These are phyloP conservation scores for Zaprionus ghesquierei DNA, from an alignment of 1,140 invertebrate species.

Conservation along the genomic window DNA sequence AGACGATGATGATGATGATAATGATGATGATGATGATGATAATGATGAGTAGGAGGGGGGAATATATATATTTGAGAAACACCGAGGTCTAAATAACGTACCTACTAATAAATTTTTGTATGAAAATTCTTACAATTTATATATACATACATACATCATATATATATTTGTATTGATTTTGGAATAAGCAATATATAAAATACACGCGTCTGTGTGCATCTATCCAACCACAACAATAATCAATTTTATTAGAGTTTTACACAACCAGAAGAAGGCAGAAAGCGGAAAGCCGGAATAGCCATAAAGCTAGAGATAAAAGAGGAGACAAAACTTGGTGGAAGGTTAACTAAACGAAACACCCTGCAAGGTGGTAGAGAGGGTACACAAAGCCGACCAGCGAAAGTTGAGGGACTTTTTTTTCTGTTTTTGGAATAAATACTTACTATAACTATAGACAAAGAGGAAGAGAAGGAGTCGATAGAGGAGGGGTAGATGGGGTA, in stretches of 20 bases:
- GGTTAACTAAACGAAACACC: background rate
- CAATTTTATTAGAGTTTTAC: conserved; percentile 80
- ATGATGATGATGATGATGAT: too few species aligned
- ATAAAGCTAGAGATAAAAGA: background rate
- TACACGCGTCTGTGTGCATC: conserved; percentile 66
- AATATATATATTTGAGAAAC: conserved; percentile 65
- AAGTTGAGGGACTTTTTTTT: conserved; percentile 7
- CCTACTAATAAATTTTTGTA: conserved; percentile 81
- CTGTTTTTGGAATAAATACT: conserved; percentile 9
- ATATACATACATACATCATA: conserved; percentile 68
- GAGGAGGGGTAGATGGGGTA: background rate
- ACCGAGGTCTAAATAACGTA: conserved; percentile 82
- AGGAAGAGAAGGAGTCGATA: background rate
- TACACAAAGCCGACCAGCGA: background rate
- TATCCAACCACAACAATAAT: conserved; percentile 76
- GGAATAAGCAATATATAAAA: conserved; percentile 79
- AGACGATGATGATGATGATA: background rate
- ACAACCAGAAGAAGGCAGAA: conserved; percentile 32
- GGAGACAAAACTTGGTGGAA: background rate
- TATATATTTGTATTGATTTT: conserved; percentile 82
- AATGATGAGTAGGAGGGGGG: conserved; percentile 8
- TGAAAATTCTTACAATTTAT: conserved; percentile 82
- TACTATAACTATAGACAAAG: conserved; percentile 13
- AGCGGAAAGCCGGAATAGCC: background rate
- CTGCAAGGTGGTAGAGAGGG: background rate